Evolutionary conservation across 2,888 invertebrate species (phyloP).

Genomic region (Tromatobia lineatoria): DNA sequence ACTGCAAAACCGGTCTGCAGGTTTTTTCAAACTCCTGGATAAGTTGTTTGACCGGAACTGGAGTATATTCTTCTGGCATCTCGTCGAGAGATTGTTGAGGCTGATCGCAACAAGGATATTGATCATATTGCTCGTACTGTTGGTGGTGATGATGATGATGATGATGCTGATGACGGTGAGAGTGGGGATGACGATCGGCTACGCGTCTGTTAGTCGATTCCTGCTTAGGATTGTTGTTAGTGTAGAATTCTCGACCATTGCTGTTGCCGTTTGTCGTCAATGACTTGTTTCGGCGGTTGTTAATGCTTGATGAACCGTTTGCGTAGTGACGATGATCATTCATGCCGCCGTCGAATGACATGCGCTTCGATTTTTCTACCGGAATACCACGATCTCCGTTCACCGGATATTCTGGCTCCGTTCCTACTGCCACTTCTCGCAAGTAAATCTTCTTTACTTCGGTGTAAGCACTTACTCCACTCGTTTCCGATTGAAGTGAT

Average conservation of each 20-base stretch:
- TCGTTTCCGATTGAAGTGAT: slow-evolving; percentile 55
- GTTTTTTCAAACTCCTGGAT: slow-evolving; percentile 89
- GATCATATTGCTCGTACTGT: slow-evolving; percentile 72
- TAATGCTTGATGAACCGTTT: slow-evolving; percentile 41
- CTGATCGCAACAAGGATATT: slow-evolving; percentile 75
- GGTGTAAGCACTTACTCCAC: slow-evolving; percentile 48
- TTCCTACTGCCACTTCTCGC: slow-evolving; percentile 82
- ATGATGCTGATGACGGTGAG: slow-evolving; percentile 52
- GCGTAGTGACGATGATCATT: slow-evolving; percentile 67
- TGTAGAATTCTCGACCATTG: slow-evolving; percentile 67
- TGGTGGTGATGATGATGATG: slow-evolving; percentile 53
- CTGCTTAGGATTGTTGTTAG: slow-evolving; percentile 77
- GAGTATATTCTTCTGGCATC: slow-evolving; percentile 79
- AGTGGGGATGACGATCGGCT: slow-evolving; percentile 52
- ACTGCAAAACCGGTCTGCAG: slow-evolving; percentile 87
- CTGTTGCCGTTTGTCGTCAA: slow-evolving; percentile 72
- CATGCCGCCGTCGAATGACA: slow-evolving; percentile 69
- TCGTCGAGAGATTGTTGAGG: slow-evolving; percentile 80
- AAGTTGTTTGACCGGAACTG: slow-evolving; percentile 85
- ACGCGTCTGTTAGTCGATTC: slow-evolving; percentile 42
- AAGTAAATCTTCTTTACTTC: slow-evolving; percentile 82
- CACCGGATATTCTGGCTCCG: slow-evolving; percentile 77
- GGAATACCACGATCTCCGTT: slow-evolving; percentile 44
- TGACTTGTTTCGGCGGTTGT: slow-evolving; percentile 65
- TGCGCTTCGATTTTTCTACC: slow-evolving; percentile 75